Conservation (phyloP, 2,797 vertebrate genomes). For the Alosa sapidissima region DNA sequence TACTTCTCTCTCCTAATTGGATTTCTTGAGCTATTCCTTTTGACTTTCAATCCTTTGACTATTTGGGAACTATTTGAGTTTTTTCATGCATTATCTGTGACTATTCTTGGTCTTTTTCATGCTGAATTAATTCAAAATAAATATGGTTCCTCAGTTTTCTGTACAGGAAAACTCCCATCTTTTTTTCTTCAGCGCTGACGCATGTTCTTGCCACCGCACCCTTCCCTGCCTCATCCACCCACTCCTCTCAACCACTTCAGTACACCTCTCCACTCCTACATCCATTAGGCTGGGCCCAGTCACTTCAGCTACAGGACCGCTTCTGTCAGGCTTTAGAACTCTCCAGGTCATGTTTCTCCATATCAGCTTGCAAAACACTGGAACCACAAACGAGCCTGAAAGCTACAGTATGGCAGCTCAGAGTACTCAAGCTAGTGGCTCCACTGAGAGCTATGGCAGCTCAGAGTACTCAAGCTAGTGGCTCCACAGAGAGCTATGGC, state of each 20-base stretch:
- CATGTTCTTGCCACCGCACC: neutral
- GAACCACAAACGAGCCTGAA: neutral
- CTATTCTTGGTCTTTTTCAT: neutral
- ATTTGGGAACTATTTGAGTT: constrained; percentile 1
- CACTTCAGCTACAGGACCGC: neutral
- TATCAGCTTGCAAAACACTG: neutral
- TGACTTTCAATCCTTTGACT: neutral
- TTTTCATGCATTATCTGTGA: neutral
- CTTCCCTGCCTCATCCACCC: neutral
- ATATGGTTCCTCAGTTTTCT: neutral
- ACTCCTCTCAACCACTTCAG: neutral
- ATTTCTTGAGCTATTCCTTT: neutral
- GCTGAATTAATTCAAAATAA: neutral
- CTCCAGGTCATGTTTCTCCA: neutral
- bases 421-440: no score
- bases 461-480: no score
- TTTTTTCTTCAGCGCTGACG: neutral
- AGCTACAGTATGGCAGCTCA: neutral
- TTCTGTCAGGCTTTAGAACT: neutral
- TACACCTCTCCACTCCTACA: neutral
- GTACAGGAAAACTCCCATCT: neutral
- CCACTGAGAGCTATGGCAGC: neutral
- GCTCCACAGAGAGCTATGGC: neutral
- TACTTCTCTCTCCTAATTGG: constrained; percentile 12
- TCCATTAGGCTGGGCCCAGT: neutral